Conservation (phyloP, 2,888 invertebrate genomes). For the Pyrgus malvae region DNA sequence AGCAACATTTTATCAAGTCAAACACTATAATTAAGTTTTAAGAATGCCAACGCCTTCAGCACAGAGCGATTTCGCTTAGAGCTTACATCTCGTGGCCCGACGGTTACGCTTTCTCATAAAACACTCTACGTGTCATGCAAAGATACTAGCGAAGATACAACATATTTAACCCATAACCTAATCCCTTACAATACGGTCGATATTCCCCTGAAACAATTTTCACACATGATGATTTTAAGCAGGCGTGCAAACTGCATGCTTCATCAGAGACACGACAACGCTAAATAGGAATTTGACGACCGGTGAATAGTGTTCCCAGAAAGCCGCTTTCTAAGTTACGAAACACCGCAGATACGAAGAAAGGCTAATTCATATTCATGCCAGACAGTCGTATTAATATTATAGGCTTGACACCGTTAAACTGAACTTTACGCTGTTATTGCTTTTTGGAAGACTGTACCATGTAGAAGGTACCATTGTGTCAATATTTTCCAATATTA, state of each 20-base stretch:
- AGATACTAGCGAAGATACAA: slow-evolving; percentile 25
- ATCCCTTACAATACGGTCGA: slow-evolving; percentile 39
- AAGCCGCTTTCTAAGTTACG: slow-evolving; percentile 60
- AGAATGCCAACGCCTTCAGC: no score
- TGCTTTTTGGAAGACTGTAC: no score
- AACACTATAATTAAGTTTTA: no score
- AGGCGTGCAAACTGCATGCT: slow-evolving; percentile 54
- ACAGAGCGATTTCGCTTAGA: no score
- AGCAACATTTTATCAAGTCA: no score
- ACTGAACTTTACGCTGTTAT: neutral
- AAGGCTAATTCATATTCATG: slow-evolving; percentile 22
- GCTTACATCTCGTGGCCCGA: no score
- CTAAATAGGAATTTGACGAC: slow-evolving; percentile 53
- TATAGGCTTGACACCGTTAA: neutral
- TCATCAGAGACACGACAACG: slow-evolving; percentile 60
- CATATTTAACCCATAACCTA: slow-evolving; percentile 32
- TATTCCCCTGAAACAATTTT: slow-evolving; percentile 31
- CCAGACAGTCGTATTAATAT: neutral
- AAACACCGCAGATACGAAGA: slow-evolving; percentile 13
- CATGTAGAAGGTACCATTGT: no score
- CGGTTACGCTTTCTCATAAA: slow-evolving; percentile 60
- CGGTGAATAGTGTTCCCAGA: slow-evolving; percentile 52
- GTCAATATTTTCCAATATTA: no score
- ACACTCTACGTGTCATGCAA: slow-evolving; percentile 50
- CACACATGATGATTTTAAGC: slow-evolving; percentile 38